phyloP scores from a whole-genome alignment of 2,888 invertebrate genomes.

The Hypolimnas misippus region DNA sequence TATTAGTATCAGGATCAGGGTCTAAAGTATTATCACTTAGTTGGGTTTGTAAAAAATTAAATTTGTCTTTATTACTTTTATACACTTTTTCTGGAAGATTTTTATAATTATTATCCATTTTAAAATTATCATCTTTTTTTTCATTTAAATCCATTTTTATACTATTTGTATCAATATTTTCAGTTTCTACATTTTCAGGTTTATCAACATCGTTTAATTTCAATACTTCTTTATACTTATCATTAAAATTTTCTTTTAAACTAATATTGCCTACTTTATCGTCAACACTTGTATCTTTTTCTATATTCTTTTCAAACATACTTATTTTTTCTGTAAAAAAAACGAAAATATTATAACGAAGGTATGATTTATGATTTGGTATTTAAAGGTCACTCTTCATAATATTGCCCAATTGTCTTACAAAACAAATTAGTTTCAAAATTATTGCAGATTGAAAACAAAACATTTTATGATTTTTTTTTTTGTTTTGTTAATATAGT shows the following conservation, averaged over 20 bases:
- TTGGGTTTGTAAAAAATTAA: constrained; percentile 76
- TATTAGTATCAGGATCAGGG: constrained; percentile 50
- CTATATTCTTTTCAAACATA: constrained; percentile 75
- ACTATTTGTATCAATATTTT: constrained; percentile 38
- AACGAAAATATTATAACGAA: background rate
- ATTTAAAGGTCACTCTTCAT: background rate
- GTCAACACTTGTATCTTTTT: constrained; percentile 64
- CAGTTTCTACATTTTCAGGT: constrained; percentile 31
- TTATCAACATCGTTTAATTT: constrained; percentile 45
- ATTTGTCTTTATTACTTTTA: constrained; percentile 71
- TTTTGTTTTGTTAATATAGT: too few relatives aligned
- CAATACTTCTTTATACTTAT: constrained; percentile 59
- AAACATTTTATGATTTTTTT: background rate
- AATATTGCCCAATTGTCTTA: too few relatives aligned
- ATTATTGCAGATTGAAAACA: too few relatives aligned
- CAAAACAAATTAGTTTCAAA: too few relatives aligned
- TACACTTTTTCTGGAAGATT: constrained; percentile 63
- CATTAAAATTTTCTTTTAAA: constrained; percentile 64
- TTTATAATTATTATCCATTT: constrained; percentile 51
- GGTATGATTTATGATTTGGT: background rate
- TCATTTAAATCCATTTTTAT: constrained; percentile 35
- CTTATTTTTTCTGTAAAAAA: constrained; percentile 77
- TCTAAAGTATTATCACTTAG: constrained; percentile 56
- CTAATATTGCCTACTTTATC: constrained; percentile 67
- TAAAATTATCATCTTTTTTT: constrained; percentile 40